phyloP scores from a whole-genome alignment of 2,113 vertebrate genomes.

The Gopherus evgoodei region DNA sequence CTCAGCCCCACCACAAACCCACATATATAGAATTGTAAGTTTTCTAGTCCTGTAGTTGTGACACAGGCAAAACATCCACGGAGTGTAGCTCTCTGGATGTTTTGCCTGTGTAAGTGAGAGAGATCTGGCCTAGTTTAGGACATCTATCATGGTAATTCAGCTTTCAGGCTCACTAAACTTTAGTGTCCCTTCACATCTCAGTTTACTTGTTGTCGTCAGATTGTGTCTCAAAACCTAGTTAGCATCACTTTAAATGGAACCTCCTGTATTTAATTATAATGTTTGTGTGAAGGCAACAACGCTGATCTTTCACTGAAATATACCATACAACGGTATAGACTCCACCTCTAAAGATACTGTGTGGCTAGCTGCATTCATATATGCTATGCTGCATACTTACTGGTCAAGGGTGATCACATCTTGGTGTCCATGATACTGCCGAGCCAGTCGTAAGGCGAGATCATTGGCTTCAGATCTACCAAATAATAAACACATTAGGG shows the following conservation, averaged over 20 bases:
- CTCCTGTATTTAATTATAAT: neutral
- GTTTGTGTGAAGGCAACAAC: neutral
- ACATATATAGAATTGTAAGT: neutral
- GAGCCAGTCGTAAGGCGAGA: constrained; percentile 92
- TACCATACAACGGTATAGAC: neutral
- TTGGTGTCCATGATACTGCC: constrained; percentile 87
- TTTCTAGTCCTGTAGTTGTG: neutral
- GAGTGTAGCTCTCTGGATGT: neutral
- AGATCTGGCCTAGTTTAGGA: neutral
- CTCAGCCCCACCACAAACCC: neutral
- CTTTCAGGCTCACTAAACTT: neutral
- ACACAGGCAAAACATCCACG: neutral
- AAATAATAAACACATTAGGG: neutral
- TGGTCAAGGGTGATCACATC: constrained; percentile 96
- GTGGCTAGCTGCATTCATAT: neutral
- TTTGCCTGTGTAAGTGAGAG: neutral
- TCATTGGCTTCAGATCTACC: constrained; percentile 97
- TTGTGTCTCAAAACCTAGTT: neutral
- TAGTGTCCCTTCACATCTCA: neutral
- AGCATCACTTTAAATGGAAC: neutral
- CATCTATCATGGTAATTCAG: neutral
- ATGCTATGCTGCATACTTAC: constrained; percentile 79
- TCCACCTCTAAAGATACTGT: neutral
- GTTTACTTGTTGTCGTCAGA: neutral
- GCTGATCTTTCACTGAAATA: constrained; percentile 32